These are phyloP conservation scores for Liodrosophila aerea DNA, from an alignment of 2,888 invertebrate species.

Conservation along the genomic window DNA sequence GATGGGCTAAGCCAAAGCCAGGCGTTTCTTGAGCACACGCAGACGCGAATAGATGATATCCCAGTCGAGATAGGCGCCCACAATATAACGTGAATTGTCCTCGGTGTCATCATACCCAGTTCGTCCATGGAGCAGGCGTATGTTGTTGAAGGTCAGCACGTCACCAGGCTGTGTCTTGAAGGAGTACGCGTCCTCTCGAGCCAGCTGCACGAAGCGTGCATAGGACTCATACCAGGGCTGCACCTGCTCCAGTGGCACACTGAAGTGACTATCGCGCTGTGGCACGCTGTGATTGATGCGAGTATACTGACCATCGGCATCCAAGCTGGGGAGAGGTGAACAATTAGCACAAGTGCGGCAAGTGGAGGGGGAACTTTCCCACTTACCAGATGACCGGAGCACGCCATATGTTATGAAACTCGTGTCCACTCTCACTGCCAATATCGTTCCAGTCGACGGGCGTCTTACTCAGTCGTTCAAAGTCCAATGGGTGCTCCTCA, in stretches of 20 bases:
- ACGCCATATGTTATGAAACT: conserved; percentile 86
- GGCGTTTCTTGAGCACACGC: conserved; percentile 74
- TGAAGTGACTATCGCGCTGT: conserved; percentile 88
- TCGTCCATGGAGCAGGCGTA: conserved; percentile 88
- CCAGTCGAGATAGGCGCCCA: conserved; percentile 91
- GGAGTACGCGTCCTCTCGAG: conserved; percentile 85
- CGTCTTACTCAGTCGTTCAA: conserved; percentile 84
- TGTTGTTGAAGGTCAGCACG: conserved; percentile 89
- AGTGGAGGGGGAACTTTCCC: no score
- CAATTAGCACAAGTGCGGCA: no score
- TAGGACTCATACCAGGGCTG: conserved; percentile 88
- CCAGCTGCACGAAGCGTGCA: conserved; percentile 85
- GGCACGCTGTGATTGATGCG: conserved; percentile 89
- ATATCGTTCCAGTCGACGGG: conserved; percentile 89
- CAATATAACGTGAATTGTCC: conserved; percentile 85
- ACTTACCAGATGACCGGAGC: conserved; percentile 86
- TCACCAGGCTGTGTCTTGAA: conserved; percentile 88
- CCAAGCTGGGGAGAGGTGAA: conserved; percentile 60
- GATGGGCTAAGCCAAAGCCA: background rate
- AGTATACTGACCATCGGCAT: conserved; percentile 84
- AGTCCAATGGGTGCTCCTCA: conserved; percentile 84
- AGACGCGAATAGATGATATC: conserved; percentile 88
- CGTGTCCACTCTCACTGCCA: conserved; percentile 85
- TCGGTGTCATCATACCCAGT: conserved; percentile 85
- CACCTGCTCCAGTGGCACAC: conserved; percentile 85